Conservation (phyloP, 1,140 invertebrate genomes). For the Ctenoplectra terminalis region DNA sequence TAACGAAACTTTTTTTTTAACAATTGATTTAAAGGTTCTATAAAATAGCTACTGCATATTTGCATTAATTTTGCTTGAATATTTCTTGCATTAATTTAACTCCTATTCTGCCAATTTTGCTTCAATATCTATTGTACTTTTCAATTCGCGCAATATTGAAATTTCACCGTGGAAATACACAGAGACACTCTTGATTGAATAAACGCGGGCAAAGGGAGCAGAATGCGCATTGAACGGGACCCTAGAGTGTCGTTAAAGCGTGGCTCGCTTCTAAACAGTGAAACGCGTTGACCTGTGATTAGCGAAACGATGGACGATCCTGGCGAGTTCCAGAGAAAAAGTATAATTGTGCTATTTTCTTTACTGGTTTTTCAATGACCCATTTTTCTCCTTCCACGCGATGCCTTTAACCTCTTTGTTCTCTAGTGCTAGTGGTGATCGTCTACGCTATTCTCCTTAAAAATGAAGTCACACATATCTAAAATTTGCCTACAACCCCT, state of each 20-base stretch:
- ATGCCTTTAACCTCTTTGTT: slow-evolving; percentile 4
- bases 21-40: too few relatives aligned
- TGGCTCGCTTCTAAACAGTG: neutral
- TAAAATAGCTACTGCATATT: too few relatives aligned
- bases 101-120: neutral
- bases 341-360: slow-evolving; percentile 31
- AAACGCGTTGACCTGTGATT: slow-evolving; percentile 18
- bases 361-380: neutral
- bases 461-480: too few relatives aligned
- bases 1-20: too few relatives aligned
- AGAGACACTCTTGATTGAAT: neutral
- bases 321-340: neutral
- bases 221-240: neutral
- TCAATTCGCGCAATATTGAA: neutral
- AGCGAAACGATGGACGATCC: slow-evolving; percentile 14
- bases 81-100: too few relatives aligned
- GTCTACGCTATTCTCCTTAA: too few relatives aligned
- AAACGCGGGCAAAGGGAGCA: neutral
- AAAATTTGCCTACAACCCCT: too few relatives aligned
- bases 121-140: neutral
- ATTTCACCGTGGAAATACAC: neutral
- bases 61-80: too few relatives aligned
- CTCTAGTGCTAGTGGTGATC: too few relatives aligned
- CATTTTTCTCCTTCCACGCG: neutral
- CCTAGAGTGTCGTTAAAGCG: slow-evolving; percentile 1